phyloP scores from a whole-genome alignment of 2,888 invertebrate genomes.

The Drosophila greeni region DNA sequence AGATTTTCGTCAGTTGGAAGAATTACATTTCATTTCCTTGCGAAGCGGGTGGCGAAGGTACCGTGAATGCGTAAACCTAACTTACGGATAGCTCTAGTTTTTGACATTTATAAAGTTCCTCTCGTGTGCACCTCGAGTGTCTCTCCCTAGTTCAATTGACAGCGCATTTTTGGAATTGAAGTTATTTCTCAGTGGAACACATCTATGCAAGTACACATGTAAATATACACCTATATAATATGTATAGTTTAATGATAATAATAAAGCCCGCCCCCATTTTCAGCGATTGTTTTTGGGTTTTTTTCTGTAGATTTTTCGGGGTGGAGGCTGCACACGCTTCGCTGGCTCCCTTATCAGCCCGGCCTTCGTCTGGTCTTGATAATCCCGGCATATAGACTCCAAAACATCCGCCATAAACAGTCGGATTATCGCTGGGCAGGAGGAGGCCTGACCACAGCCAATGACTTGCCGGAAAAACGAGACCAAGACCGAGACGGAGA shows the following conservation, averaged over 20 bases:
- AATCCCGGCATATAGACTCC: constrained; percentile 26
- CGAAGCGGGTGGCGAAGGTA: constrained; percentile 38
- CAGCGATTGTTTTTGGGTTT: not conserved
- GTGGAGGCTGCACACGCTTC: constrained; percentile 36
- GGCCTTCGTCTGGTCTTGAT: constrained; percentile 32
- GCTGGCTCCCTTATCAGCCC: constrained; percentile 24
- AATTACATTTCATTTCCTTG: constrained; percentile 56
- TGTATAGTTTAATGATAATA: constrained; percentile 3
- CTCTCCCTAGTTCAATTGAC: constrained; percentile 54
- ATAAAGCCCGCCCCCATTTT: constrained; percentile 3
- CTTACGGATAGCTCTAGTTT: constrained; percentile 18
- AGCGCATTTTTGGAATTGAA: constrained; percentile 53
- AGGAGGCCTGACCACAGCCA: constrained; percentile 64
- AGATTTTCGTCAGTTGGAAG: constrained; percentile 65
- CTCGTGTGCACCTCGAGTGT: constrained; percentile 18
- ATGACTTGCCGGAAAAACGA: constrained; percentile 42
- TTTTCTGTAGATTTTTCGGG: not conserved
- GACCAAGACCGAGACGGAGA: constrained; percentile 1
- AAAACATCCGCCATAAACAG: constrained; percentile 60
- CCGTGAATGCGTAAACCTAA: constrained; percentile 27
- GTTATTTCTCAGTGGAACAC: constrained; percentile 51
- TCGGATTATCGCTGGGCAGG: constrained; percentile 32
- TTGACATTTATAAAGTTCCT: constrained; percentile 15
- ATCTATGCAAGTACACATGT: constrained; percentile 41
- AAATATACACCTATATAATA: constrained; percentile 23